Percentiles rank a stretch among this genome's conserved stretches.
Conservation (phyloP, 2,797 vertebrate genomes). For the Schizopygopsis malacanthus region DNA sequence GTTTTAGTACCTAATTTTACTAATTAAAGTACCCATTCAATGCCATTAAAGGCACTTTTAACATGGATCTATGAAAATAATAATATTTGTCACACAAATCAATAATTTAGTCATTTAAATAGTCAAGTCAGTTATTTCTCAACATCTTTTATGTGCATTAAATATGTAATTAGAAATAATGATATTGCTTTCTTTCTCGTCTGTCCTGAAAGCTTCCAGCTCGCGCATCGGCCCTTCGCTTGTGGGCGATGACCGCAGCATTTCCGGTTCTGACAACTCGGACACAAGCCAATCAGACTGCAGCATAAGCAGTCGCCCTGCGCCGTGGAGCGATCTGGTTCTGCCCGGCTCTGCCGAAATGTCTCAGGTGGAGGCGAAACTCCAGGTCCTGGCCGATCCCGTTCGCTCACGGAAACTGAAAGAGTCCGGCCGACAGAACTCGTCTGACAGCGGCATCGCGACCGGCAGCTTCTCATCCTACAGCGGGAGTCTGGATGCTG, state of each 20-base stretch:
- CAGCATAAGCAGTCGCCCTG: constrained; percentile 83
- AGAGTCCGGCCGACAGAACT: constrained; percentile 92
- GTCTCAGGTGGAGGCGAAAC: constrained; percentile 78
- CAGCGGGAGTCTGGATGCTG: constrained; percentile 88
- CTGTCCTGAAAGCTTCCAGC: constrained; percentile 63
- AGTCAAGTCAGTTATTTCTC: neutral
- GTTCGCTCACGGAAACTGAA: constrained; percentile 84
- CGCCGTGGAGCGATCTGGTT: constrained; percentile 85
- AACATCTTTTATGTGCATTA: neutral
- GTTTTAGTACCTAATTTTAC: too few species aligned
- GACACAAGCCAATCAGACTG: constrained; percentile 92
- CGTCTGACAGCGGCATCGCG: constrained; percentile 93
- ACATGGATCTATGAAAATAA: too few species aligned
- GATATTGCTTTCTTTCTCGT: neutral
- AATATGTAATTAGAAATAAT: neutral
- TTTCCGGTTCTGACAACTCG: constrained; percentile 87
- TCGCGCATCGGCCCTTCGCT: constrained; percentile 68
- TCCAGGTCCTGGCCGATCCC: constrained; percentile 70
- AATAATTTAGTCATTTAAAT: neutral
- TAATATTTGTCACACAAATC: too few species aligned
- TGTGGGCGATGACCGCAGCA: constrained; percentile 87
- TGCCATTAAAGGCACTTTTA: too few species aligned
- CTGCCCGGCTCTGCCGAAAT: constrained; percentile 76
- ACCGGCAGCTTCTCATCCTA: constrained; percentile 94
- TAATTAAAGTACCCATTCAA: too few species aligned